Conservation (phyloP, 1,140 invertebrate genomes). For the Neotoxoptera formosana region DNA sequence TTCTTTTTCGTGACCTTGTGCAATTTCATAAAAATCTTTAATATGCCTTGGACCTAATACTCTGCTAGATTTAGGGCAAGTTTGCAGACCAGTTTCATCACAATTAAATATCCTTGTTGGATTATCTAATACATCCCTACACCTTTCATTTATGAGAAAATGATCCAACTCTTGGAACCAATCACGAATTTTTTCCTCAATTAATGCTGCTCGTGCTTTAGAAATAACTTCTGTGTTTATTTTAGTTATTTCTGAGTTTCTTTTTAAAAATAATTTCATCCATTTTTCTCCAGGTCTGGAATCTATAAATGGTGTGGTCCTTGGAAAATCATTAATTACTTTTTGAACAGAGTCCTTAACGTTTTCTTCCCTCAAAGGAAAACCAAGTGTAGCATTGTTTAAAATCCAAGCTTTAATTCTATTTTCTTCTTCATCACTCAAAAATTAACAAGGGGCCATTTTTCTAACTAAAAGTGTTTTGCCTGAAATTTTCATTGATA, state of each 20-base stretch:
- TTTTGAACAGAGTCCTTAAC: neutral
- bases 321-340: neutral
- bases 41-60: neutral
- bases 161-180: neutral
- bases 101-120: neutral
- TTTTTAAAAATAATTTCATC: constrained; percentile 28
- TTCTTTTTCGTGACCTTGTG: neutral
- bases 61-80: neutral
- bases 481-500: neutral
- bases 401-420: neutral
- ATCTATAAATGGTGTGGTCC: neutral
- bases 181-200: neutral
- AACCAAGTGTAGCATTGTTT: neutral
- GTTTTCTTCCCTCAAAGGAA: neutral
- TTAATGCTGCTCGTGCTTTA: neutral
- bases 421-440: neutral
- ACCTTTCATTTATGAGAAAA: neutral
- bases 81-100: neutral
- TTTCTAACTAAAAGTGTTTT: neutral
- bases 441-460: neutral
- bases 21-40: neutral
- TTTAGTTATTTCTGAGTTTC: neutral
- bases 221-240: neutral
- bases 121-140: neutral
- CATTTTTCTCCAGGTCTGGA: neutral